Percentiles rank a stretch among this genome's conserved stretches.
Conservation (phyloP, 2,797 vertebrate species). For the Ptychadena robeensis region DNA sequence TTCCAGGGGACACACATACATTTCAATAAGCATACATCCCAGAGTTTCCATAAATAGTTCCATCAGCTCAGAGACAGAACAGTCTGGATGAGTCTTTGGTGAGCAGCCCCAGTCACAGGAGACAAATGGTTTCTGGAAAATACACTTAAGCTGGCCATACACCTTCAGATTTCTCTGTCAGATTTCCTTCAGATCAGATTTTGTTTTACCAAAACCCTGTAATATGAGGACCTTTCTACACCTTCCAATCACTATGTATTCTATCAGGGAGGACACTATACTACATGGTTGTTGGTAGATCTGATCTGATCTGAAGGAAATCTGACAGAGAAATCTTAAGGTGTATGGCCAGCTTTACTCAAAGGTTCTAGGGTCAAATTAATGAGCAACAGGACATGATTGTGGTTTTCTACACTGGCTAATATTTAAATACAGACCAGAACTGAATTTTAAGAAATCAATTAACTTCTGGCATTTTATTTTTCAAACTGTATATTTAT, state of each 20-base stretch:
- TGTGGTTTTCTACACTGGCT: conserved; percentile 7
- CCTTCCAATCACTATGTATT: too few relatives aligned
- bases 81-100: not conserved
- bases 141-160: too few relatives aligned
- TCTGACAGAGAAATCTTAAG: too few relatives aligned
- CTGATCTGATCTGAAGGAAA: too few relatives aligned
- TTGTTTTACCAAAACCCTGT: too few relatives aligned
- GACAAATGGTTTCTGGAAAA: conserved; percentile 16
- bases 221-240: too few relatives aligned
- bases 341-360: too few relatives aligned
- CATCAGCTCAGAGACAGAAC: conserved; percentile 12
- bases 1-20: conserved; percentile 32
- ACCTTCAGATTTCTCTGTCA: too few relatives aligned
- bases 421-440: not conserved
- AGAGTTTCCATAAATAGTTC: conserved; percentile 30
- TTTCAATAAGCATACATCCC: not conserved
- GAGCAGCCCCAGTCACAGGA: conserved; percentile 14
- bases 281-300: too few relatives aligned
- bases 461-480: not conserved
- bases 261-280: too few relatives aligned
- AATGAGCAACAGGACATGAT: conserved; percentile 12
- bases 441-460: conserved; percentile 6
- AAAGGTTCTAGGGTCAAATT: conserved; percentile 1
- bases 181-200: too few relatives aligned
- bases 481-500: too few relatives aligned